Conservation (phyloP, 2,113 vertebrate species). For the Pipa parva region DNA sequence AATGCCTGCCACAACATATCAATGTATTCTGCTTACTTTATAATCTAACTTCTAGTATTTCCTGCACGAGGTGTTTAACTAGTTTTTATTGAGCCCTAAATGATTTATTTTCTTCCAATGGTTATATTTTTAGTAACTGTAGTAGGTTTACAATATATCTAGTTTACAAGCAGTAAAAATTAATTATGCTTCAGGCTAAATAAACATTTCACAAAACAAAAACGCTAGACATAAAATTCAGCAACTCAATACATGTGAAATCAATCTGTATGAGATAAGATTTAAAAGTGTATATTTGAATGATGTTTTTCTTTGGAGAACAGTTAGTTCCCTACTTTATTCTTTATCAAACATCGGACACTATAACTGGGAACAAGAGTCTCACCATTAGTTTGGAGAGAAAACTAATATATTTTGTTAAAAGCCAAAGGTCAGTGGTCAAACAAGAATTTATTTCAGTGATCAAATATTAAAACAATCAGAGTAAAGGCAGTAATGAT, state of each 20-base stretch:
- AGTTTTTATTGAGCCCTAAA: conserved; percentile 13
- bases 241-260: background rate
- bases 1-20: conserved; percentile 11
- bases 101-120: conserved; percentile 3
- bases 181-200: background rate
- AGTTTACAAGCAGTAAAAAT: conserved; percentile 1
- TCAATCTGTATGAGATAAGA: too few relatives aligned
- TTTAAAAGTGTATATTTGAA: background rate
- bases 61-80: conserved; percentile 10
- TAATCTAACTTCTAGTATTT: conserved; percentile 23
- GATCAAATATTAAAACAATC: too few relatives aligned
- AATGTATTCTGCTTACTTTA: conserved; percentile 24
- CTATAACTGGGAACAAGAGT: too few relatives aligned
- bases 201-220: background rate
- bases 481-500: too few relatives aligned
- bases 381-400: too few relatives aligned
- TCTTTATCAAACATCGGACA: background rate
- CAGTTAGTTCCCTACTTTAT: background rate
- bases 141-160: conserved; percentile 11
- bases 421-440: too few relatives aligned
- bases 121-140: conserved; percentile 19
- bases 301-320: background rate
- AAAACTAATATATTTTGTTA: too few relatives aligned
- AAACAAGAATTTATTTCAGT: too few relatives aligned
- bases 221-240: background rate